These are phyloP conservation scores for Drosophila sp. DNA, from an alignment of 1,140 invertebrate species.

Conservation along the genomic window DNA sequence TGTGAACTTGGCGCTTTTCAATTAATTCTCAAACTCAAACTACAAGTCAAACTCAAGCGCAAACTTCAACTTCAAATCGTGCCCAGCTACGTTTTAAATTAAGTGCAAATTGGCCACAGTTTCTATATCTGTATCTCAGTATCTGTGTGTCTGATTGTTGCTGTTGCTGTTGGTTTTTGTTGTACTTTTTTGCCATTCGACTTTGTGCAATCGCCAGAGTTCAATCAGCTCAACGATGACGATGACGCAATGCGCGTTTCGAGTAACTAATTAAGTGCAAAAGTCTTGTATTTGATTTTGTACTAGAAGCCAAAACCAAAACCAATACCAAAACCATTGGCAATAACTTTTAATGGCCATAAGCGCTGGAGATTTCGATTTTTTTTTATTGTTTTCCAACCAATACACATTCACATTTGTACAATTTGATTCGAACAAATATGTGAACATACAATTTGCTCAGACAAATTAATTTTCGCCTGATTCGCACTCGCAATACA, in stretches of 20 bases:
- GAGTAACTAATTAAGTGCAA: conserved; percentile 59
- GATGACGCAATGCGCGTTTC: conserved; percentile 59
- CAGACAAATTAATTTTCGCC: conserved; percentile 11
- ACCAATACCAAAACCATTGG: conserved; percentile 26
- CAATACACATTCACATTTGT: not conserved
- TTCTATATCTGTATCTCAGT: conserved; percentile 17
- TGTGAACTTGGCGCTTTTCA: conserved; percentile 49
- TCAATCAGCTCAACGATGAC: conserved; percentile 45
- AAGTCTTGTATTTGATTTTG: conserved; percentile 52
- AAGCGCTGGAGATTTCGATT: conserved; percentile 35
- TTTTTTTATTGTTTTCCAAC: conserved; percentile 48
- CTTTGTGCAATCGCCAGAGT: conserved; percentile 53
- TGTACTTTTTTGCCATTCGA: conserved; percentile 20
- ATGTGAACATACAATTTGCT: conserved; percentile 14
- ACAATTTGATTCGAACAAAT: conserved; percentile 3
- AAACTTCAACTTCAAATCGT: conserved; percentile 46
- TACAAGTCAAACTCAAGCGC: conserved; percentile 38
- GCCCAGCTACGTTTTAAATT: conserved; percentile 51
- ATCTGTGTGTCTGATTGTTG: conserved; percentile 8
- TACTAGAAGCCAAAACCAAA: conserved; percentile 37
- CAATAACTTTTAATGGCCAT: conserved; percentile 44
- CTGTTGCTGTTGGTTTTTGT: conserved; percentile 1
- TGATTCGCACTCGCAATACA: not conserved
- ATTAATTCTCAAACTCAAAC: conserved; percentile 45
- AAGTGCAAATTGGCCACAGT: conserved; percentile 56